Base-by-base conservation (phyloP, 1,140 invertebrate genomes). In the Microplitis demolitor region DNA sequence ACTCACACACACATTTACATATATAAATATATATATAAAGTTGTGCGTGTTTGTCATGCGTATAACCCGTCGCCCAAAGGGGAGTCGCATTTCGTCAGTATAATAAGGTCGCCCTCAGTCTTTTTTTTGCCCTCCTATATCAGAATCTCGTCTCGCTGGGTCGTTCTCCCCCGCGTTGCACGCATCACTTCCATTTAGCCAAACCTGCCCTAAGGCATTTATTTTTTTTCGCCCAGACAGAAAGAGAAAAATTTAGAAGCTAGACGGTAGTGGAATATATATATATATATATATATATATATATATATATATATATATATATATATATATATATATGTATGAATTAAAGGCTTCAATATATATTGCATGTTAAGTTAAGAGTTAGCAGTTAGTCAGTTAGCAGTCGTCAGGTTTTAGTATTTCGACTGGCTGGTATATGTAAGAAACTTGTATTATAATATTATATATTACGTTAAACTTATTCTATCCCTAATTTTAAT, bases 401-500 rank as follows among this genome's bases (percentile, higher is more conserved):
- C 39, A 11, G 39, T 45, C 39, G 39, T 54, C 51, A 54, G 13
- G 8, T 54, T 14, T 54, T 54, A 69, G 56, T 14, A 45, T 33
- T 58, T 37, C 60, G 56, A 51, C 34, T 45, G 37, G 9, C 16
- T 24, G 56, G 37, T 35, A 14, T 39, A 51, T 61, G 51, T 53
- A 24, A 34, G 34, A 35, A 37, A 9, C 11, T 34, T 53, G 35
- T 64, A 14, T 39, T n/a, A 54, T 24, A 58, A 3, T 50, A 13
- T 31, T 56, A 14, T 54, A 35, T 34, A 33, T 34, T 35, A 5
- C 39, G 39, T 35, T 56, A n/a, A 9, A 6, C 13, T 62, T 61
- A 16, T 14, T 37, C 56, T 51, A 68, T 54, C 61, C 77, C 77
- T 72, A 80, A 83, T 83, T 83, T 81, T 81, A 81, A 83, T 83